These are phyloP conservation scores for Ophion ventricosus DNA, from an alignment of 2,888 invertebrate genomes.

Conservation along the genomic window DNA sequence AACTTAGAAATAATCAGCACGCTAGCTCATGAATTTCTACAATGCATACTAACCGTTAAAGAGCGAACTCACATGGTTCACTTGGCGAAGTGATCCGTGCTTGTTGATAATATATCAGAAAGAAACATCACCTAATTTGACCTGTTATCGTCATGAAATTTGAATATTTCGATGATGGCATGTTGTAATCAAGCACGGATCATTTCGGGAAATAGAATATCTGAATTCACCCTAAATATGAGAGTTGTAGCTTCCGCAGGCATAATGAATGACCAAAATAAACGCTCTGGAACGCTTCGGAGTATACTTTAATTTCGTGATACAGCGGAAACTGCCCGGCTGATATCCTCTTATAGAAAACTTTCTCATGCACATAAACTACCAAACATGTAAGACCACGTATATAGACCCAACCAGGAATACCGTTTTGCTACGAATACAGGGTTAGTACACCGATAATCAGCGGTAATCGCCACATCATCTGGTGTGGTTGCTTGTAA, in stretches of 20 bases:
- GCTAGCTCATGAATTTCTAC: no score
- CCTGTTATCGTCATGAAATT: no score
- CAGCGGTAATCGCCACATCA: constrained; percentile 12
- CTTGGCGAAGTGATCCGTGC: no score
- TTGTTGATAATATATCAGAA: no score
- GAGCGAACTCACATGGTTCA: no score
- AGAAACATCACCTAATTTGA: no score
- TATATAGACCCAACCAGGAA: constrained; percentile 21
- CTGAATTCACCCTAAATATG: no score
- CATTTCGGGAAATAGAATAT: no score
- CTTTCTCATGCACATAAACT: background rate
- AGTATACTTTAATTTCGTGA: constrained; percentile 29
- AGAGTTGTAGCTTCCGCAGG: background rate
- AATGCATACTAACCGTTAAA: no score
- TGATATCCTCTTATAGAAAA: constrained; percentile 8
- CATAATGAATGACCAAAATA: constrained; percentile 8
- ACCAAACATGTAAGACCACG: constrained; percentile 7
- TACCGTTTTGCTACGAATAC: constrained; percentile 29
- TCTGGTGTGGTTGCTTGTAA: background rate
- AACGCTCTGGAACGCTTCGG: background rate
- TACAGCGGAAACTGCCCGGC: constrained; percentile 1
- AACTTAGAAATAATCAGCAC: no score
- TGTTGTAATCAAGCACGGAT: no score
- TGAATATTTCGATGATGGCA: no score
- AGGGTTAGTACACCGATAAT: constrained; percentile 35